phyloP scores from a whole-genome alignment of 2,888 invertebrate genomes.

The Dolichopus griseipennis region DNA sequence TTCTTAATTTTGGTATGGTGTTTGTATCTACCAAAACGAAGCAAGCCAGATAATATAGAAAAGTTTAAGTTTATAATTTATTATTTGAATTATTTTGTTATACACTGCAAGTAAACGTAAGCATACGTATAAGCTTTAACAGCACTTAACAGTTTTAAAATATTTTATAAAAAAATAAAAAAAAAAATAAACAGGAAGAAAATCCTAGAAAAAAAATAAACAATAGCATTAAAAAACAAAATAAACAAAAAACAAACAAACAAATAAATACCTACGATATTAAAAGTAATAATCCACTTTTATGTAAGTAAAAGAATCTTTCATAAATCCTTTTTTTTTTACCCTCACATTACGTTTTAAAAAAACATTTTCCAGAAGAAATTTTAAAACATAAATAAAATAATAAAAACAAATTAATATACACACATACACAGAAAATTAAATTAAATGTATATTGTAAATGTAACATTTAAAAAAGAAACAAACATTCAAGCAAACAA shows the following conservation, averaged over 20 bases:
- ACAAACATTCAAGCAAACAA: not conserved
- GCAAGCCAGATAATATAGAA: too few relatives aligned
- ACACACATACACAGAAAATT: too few relatives aligned
- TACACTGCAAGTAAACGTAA: too few relatives aligned
- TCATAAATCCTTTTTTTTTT: not conserved
- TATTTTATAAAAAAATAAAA: not conserved
- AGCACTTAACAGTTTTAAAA: not conserved
- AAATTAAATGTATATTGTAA: not conserved
- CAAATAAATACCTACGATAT: not conserved
- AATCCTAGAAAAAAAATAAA: too few relatives aligned
- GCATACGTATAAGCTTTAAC: too few relatives aligned
- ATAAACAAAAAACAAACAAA: not conserved
- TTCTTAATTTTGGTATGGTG: too few relatives aligned
- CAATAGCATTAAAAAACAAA: not conserved
- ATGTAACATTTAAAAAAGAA: not conserved
- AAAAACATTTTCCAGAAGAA: not conserved
- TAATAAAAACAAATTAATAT: too few relatives aligned
- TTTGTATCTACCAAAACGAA: too few relatives aligned
- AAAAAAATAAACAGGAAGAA: too few relatives aligned
- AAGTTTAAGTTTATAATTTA: too few relatives aligned
- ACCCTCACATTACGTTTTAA: not conserved
- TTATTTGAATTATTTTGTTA: too few relatives aligned
- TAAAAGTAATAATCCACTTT: constrained; percentile 1
- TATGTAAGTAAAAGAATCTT: not conserved
- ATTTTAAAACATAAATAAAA: not conserved